Conservation (phyloP, 2,797 vertebrate species). For the Chelidonichthys spinosus region DNA sequence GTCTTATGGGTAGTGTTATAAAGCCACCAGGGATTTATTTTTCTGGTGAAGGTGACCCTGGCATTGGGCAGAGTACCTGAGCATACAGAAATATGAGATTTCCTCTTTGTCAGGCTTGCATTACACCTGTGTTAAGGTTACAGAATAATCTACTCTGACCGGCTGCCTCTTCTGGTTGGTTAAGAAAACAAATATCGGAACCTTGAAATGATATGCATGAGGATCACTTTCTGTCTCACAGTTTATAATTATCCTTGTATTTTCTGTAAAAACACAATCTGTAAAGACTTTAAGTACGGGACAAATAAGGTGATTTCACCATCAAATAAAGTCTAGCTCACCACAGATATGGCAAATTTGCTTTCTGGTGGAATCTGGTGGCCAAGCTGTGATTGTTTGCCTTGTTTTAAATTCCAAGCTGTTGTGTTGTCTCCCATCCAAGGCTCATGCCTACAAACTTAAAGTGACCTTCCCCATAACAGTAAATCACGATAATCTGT, state of each 20-base stretch:
- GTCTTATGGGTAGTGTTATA: constrained; percentile 76
- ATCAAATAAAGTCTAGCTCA: constrained; percentile 22
- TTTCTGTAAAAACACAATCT: background rate
- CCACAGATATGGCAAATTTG: constrained; percentile 48
- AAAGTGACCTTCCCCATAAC: constrained; percentile 61
- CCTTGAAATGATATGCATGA: constrained; percentile 16
- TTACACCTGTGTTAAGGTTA: constrained; percentile 76
- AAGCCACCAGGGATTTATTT: constrained; percentile 76
- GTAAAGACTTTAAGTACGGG: constrained; percentile 14
- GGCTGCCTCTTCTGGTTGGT: constrained; percentile 17
- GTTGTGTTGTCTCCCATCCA: constrained; percentile 59
- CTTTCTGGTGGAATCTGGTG: constrained; percentile 52
- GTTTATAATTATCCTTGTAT: background rate
- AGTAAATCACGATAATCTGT: constrained; percentile 51
- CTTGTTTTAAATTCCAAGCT: constrained; percentile 63
- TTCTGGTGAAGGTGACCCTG: constrained; percentile 82
- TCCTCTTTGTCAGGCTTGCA: constrained; percentile 72
- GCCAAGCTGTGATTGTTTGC: constrained; percentile 48
- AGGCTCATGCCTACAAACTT: constrained; percentile 57
- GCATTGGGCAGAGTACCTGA: constrained; percentile 79
- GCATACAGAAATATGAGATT: constrained; percentile 83
- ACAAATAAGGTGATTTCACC: constrained; percentile 14
- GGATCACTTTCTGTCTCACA: background rate
- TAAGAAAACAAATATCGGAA: constrained; percentile 13
- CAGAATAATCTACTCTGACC: constrained; percentile 56